Conservation (phyloP, 2,888 invertebrate species). For the Microdon myrmicae region DNA sequence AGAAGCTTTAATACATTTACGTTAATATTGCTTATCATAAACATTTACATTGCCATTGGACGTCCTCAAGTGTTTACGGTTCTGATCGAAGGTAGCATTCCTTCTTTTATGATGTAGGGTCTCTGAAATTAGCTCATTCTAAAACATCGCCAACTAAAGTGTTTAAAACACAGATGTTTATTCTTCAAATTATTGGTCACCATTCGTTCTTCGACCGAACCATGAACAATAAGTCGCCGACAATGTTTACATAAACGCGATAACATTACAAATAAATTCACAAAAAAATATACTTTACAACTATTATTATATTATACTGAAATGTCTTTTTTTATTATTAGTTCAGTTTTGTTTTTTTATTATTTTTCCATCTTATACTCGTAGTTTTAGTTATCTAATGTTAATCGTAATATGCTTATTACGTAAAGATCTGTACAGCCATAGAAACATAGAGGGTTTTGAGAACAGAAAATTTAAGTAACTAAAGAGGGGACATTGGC, state of each 20-base stretch:
- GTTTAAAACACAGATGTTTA: no score
- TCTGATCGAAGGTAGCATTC: conserved; percentile 3
- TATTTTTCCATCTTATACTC: conserved; percentile 15
- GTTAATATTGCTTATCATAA: conserved; percentile 65
- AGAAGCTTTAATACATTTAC: conserved; percentile 44
- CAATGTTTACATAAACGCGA: conserved; percentile 49
- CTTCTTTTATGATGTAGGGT: no score
- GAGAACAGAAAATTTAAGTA: conserved; percentile 2
- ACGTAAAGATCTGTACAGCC: conserved; percentile 34
- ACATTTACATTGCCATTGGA: conserved; percentile 53
- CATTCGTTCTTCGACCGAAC: conserved; percentile 16
- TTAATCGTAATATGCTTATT: no score
- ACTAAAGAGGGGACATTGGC: not conserved
- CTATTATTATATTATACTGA: conserved; percentile 1
- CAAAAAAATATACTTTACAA: conserved; percentile 41
- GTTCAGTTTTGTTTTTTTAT: conserved; percentile 31
- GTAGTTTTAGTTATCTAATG: not conserved
- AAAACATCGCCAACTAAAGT: no score
- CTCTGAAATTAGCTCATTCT: no score
- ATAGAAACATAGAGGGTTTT: no score
- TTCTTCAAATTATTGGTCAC: no score
- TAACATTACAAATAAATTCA: conserved; percentile 51
- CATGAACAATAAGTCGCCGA: conserved; percentile 35
- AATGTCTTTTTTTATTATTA: not conserved
- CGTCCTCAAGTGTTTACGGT: not conserved